Conservation (phyloP, 2,888 invertebrate species). For the Matsumyia berberina region DNA sequence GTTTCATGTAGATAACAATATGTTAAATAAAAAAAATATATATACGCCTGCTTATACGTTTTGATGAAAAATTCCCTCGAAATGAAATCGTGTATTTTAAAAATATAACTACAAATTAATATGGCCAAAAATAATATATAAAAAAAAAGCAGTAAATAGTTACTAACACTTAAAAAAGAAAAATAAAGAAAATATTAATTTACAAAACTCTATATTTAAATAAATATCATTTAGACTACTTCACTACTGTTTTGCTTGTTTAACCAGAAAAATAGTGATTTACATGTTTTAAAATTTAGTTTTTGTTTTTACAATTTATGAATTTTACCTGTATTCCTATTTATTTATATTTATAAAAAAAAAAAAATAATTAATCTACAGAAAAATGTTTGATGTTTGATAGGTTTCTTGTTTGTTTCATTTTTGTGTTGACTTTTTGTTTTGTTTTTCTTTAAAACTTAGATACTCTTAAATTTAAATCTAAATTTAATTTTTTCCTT, state of each 20-base stretch:
- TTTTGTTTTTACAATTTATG: constrained; percentile 47
- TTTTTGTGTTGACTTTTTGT: constrained; percentile 23
- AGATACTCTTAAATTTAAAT: constrained; percentile 28
- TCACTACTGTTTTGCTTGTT: constrained; percentile 38
- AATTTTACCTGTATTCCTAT: constrained; percentile 44
- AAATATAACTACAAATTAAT: constrained; percentile 67
- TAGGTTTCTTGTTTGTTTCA: constrained; percentile 8
- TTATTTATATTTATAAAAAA: constrained; percentile 13
- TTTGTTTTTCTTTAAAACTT: constrained; percentile 24
- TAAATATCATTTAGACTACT: constrained; percentile 73
- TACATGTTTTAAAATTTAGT: constrained; percentile 31
- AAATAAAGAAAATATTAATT: constrained; percentile 45
- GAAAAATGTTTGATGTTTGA: constrained; percentile 31
- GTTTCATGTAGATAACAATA: constrained; percentile 48
- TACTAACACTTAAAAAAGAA: constrained; percentile 47
- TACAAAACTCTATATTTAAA: constrained; percentile 61
- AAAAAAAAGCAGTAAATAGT: constrained; percentile 45
- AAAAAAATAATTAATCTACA: constrained; percentile 34
- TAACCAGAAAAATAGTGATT: constrained; percentile 62
- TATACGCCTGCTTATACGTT: constrained; percentile 13
- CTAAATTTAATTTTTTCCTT: constrained; percentile 23
- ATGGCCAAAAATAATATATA: constrained; percentile 65
- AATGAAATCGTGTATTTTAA: constrained; percentile 10
- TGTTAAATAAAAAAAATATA: constrained; percentile 34
- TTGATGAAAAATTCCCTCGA: constrained; percentile 21